Evolutionary conservation across 2,797 vertebrate genomes (phyloP), one percentile per base, ranked within the genome.

Genomic region (Protosalanx chinensis): DNA sequence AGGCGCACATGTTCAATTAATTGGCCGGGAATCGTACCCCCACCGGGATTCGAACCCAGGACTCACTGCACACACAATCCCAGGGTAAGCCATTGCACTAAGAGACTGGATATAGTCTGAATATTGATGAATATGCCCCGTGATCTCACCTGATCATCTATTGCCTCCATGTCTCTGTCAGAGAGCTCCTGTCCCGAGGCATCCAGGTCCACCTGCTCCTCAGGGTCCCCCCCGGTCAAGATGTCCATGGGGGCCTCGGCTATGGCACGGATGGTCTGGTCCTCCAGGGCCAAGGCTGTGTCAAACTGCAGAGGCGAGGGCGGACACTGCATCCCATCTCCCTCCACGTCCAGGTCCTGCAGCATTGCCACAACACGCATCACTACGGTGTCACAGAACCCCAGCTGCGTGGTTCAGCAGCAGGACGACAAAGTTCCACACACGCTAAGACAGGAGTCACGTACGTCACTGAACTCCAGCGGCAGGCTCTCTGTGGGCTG

Each of bases 281-380:
- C 94, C 82, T 95, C 95, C 65, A 96, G 88, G 18, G 90, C 92
- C 30, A 94, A 80, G 0, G 97, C 95, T 0, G 96, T 95, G 74
- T 98, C 96, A 18, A 97, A 97, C 82, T 98, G 95, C 64, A 99
- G 88, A 0, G 97, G 97, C 37, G 97, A 98, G 0, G 96, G 97
- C 2, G 97, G 97, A 13, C 95, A 96, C 82, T 97, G 96, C 93
- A 95, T 89, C 0, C 95, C 94, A 0, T 99, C 97, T 0, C 97
- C 97, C 79, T 97, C 97, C 84, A 98, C 96, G 51, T 99, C 97
- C 88, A 99, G 89, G 84, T 98, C 96, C 96, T 99, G 77, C 13
- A 23, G 18, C 76, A 76, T 27, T 27, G 23, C 23, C 75, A 77
- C 76, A 67, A 0, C n/a, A n/a, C 3, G 35, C 23, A 27, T 18